phyloP scores from a whole-genome alignment of 2,888 invertebrate species.

The Lithophane ornitopus region DNA sequence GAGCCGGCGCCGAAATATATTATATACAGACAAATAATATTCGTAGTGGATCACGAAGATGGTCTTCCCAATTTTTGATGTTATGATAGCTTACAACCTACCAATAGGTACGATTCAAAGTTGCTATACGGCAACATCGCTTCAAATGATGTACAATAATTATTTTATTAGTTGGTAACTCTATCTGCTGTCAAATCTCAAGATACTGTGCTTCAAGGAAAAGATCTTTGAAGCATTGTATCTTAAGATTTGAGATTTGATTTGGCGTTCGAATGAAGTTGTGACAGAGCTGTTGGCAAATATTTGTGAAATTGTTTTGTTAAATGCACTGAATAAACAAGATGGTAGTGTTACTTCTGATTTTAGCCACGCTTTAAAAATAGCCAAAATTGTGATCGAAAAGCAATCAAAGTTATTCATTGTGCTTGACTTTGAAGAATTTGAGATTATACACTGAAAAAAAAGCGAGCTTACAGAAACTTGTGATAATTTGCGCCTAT shows the following conservation, averaged over 20 bases:
- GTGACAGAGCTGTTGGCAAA: too few species aligned
- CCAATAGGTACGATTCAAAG: neutral
- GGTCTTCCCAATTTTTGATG: neutral
- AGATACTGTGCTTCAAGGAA: too few species aligned
- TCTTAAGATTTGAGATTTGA: too few species aligned
- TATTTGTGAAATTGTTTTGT: too few species aligned
- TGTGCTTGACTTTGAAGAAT: neutral
- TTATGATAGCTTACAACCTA: neutral
- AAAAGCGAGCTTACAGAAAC: neutral
- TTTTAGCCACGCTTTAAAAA: neutral
- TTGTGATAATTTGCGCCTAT: neutral
- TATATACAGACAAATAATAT: neutral
- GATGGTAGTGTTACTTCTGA: neutral
- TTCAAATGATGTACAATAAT: neutral
- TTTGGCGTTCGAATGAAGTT: too few species aligned
- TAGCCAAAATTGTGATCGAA: neutral
- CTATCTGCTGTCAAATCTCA: too few species aligned
- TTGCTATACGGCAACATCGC: neutral
- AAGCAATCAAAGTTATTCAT: neutral
- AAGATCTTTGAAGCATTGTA: too few species aligned
- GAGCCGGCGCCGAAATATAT: too few species aligned
- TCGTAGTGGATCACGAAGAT: neutral
- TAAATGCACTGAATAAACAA: neutral
- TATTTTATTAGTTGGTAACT: too few species aligned
- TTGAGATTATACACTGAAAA: neutral